Evolutionary conservation across 2,888 invertebrate genomes (phyloP).

Genomic region (Temnothorax rugatulus): DNA sequence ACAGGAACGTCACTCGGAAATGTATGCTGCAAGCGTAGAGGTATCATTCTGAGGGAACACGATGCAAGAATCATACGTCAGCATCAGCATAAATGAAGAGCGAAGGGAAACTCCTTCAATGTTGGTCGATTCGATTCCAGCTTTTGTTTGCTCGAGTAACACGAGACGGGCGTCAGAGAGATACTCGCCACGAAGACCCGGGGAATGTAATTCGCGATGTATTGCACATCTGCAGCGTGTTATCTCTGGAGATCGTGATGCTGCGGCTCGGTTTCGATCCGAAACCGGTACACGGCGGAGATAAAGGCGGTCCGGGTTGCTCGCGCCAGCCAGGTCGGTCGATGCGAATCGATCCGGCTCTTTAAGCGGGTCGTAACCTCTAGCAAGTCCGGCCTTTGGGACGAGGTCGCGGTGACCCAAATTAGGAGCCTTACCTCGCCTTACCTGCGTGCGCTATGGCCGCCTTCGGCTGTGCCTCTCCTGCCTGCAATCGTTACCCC

Average conservation of each 20-base stretch:
- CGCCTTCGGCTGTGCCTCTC: constrained; percentile 73
- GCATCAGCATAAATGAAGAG: constrained; percentile 17
- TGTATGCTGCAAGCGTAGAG: neutral
- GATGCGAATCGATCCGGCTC: constrained; percentile 78
- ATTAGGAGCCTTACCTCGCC: constrained; percentile 77
- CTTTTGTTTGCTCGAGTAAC: neutral
- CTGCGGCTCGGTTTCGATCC: constrained; percentile 24
- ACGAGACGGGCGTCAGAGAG: neutral
- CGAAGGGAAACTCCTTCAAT: neutral
- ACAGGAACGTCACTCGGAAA: neutral
- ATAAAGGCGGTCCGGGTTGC: constrained; percentile 45
- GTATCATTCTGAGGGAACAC: neutral
- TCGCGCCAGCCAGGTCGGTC: constrained; percentile 69
- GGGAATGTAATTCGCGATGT: neutral
- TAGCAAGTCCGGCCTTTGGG: constrained; percentile 81
- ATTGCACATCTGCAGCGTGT: neutral
- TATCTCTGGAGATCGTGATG: neutral
- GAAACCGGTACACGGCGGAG: constrained; percentile 11
- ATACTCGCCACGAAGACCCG: neutral
- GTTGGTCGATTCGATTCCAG: neutral
- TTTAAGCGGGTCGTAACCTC: constrained; percentile 84
- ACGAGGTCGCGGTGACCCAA: constrained; percentile 84
- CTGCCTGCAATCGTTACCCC: constrained; percentile 85
- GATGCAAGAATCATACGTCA: constrained; percentile 28
- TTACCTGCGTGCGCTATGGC: constrained; percentile 80